These are phyloP conservation scores for Pseudois nayaur DNA, from an alignment of 2,113 vertebrate species.

Conservation along the genomic window DNA sequence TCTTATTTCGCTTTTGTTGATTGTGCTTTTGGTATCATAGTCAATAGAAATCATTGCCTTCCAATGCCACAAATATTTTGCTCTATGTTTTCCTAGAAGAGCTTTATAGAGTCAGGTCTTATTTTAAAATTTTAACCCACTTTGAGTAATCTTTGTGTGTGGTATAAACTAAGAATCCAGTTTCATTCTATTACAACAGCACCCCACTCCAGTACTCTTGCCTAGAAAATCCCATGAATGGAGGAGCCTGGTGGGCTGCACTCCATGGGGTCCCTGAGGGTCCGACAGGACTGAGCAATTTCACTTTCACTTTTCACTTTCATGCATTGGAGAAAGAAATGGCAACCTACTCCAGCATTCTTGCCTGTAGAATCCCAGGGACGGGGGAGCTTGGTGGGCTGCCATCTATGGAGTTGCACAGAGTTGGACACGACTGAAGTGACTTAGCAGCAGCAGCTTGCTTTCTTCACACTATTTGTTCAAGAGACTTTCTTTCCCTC, in stretches of 20 bases:
- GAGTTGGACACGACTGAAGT: no score
- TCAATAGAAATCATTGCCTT: neutral
- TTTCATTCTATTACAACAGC: neutral
- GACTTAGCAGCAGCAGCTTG: no score
- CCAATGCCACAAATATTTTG: neutral
- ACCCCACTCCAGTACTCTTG: no score
- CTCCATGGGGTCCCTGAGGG: no score
- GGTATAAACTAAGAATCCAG: neutral
- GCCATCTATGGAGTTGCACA: no score
- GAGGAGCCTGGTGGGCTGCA: no score
- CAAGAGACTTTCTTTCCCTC: neutral
- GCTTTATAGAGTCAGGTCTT: neutral
- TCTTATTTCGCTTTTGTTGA: neutral
- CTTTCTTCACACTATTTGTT: neutral
- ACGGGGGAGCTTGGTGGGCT: no score
- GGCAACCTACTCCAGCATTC: no score
- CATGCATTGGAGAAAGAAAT: no score
- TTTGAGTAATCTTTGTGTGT: neutral
- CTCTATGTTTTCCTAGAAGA: neutral
- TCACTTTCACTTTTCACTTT: no score
- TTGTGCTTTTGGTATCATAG: neutral
- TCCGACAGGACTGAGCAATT: accelerated
- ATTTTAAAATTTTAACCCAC: neutral
- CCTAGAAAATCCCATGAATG: no score
- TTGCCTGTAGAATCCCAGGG: no score